Base-by-base conservation (phyloP, 2,797 vertebrate species). In the Argentina silus region DNA sequence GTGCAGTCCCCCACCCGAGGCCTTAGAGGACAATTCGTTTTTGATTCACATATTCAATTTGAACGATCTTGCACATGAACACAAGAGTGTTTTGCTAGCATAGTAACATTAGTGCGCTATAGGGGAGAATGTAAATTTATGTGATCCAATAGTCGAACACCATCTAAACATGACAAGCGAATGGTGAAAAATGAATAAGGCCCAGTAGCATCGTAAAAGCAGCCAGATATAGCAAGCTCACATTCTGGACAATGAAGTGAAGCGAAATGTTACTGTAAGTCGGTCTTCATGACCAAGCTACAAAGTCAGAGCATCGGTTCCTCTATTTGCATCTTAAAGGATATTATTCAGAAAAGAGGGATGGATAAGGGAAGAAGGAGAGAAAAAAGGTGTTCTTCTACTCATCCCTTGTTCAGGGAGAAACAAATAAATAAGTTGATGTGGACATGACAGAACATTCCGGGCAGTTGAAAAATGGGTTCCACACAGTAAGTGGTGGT, bases 401-500 rank as follows among this genome's bases (percentile, higher is more conserved):
- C 36, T 47, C 27, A 23, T 36, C 51, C 60, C 23, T 17, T 43
- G 55, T 65, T 47, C 55, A 56, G 61, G 17, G 23, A 55, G 9
- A 68, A 64, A 56, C 47, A 76, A 64, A 67, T 50, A 62, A 81
- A 70, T 50, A 69, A 64, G 0, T 45, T 14, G 69, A 19, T 53
- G 47, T 74, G 57, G 56, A 70, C 43, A 60, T 79, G 75, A 74
- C 72, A 76, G 80, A 66, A 74, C 70, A 73, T 83, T 78, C 69
- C 74, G 73, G 56, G 17, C 48, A 21, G 73, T 74, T 80, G 81
- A 90, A 61, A 42, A 86, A 76, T 12, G 42, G 80, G 87, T 89
- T 90, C 83, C 69, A 56, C 78, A 83, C 79, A 45, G 78, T 86
- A 83, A 87, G 83, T 83, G 83, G 84, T 79, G 83, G 78, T 83